Percentiles rank a stretch among this genome's conserved stretches.
Conservation (phyloP, 2,113 vertebrate species). For the Seriola quinqueradiata region DNA sequence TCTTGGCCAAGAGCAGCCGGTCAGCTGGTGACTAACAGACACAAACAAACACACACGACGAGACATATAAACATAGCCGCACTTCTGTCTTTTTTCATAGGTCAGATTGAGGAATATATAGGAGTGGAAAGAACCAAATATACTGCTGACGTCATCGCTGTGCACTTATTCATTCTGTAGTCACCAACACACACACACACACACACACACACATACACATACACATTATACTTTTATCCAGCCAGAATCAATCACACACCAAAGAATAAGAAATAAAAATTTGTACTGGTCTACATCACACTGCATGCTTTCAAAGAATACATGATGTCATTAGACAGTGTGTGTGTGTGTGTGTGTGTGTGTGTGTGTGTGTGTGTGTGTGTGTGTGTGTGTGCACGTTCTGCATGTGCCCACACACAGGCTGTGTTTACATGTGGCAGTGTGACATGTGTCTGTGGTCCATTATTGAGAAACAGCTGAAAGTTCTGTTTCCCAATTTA, state of each 20-base stretch:
- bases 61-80: slow-evolving; percentile 42
- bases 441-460: slow-evolving; percentile 5
- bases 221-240: not conserved
- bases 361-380: no score
- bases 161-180: slow-evolving; percentile 46
- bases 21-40: slow-evolving; percentile 55
- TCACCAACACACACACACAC: slow-evolving; percentile 20
- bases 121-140: slow-evolving; percentile 53
- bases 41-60: slow-evolving; percentile 31
- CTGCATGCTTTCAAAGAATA: not conserved
- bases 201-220: not conserved
- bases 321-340: not conserved
- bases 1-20: slow-evolving; percentile 12
- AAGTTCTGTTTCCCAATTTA: slow-evolving; percentile 47
- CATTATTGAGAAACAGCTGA: slow-evolving; percentile 40
- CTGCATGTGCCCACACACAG: not conserved
- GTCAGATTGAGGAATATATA: slow-evolving; percentile 56
- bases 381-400: not conserved
- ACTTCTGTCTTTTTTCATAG: slow-evolving; percentile 57
- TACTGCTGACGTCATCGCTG: slow-evolving; percentile 41
- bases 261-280: not conserved
- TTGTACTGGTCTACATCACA: not conserved
- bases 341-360: no score
- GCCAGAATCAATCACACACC: not conserved
- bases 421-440: not conserved